Evolutionary conservation across 2,113 vertebrate genomes (phyloP), one percentile per base, ranked within the genome.

Genomic region (Scartelaos histophorus): DNA sequence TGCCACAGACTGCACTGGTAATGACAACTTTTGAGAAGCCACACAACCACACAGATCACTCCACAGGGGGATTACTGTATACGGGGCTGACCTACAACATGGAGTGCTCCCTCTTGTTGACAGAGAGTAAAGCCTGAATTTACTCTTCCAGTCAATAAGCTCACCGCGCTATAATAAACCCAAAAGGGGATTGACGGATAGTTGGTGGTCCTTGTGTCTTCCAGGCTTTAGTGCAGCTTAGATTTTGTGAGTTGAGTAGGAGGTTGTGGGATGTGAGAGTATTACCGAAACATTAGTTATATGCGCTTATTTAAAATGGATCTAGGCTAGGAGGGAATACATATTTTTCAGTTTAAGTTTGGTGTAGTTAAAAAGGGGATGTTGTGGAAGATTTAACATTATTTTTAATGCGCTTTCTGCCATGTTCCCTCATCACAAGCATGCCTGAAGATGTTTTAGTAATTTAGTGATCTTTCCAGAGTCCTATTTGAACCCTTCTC

Each of bases 121-220:
- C 89, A 85, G 83, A 82, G 87, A 88, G 83, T 88, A 88, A 89
- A 82, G 82, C 87, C 89, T 86, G 87, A 90, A 86, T 91, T 91
- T 88, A 88, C 82, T 86, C 79, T 86, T 83, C 85, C 85, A 87
- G 83, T 90, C 89, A 88, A 90, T 90, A 88, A 87, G 80, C 78
- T 69, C 87, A 76, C 75, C 74, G 76, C 75, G 19, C 58, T 58
- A 9, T 79, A 73, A 69, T 84, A 79, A 81, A 88, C 84, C 81
- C 77, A 62, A 79, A 88, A 54, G 51, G 87, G 88, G 88, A 83
- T 83, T 86, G 86, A 89, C 84, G 83, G 87, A 82, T 90, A 83
- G 80, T 75, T 84, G 84, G 67, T 76, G 71, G 83, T 74, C 57
- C 70, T 85, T 56, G 79, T 87, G 81, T 87, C 65, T 81, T 78